Base-by-base conservation (phyloP, 2,888 invertebrate genomes). In the Pharmacophagus antenor region DNA sequence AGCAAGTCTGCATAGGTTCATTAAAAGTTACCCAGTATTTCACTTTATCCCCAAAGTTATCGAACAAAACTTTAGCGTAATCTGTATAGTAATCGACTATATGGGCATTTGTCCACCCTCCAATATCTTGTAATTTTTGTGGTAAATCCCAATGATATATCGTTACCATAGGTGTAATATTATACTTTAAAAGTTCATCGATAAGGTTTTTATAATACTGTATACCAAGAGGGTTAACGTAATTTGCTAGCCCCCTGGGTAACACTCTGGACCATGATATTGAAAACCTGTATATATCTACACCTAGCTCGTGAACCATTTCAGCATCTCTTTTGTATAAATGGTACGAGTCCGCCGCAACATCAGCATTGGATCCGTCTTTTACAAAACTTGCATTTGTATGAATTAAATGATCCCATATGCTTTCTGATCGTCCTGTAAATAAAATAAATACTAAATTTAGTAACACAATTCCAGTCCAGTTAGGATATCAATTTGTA, bases 1-100 rank as follows among this genome's bases (percentile, higher is more conserved):
- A 76, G 68, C 92, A 92, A 47, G 91, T 88, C 68, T 92, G 86
- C 84, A 89, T 91, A 2, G 95, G 95, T 73, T 96, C 96, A 74
- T 96, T 96, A 66, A 96, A 92, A 0, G 96, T 96, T 12, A 95
- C 92, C 95, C 96, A 96, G 62, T 92, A 88, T 76, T 92, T 93
- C 6, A 95, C 93, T 72, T 93, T 92, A 67, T 92, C 91, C 0
- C 92, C 94, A 65, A 92, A 94, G 71, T 93, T 84, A 55, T 92
- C 88, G 64, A 94, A 92, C 59, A 94, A 73, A 27, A 94, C 69
- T 63, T 90, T 91, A 0, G 94, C 94, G 65, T 93, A 95, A 69
- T 94, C 93, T 21, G 88, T 92, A 69, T 92, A 94, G 64, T 92
- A 91, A 27, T 94, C 92, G 17, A 93, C 90, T 2, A 95, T 93